Percentiles rank a stretch among this genome's conserved stretches.
Conservation (phyloP, 2,797 vertebrate species). For the Hippoglossus hippoglossus region DNA sequence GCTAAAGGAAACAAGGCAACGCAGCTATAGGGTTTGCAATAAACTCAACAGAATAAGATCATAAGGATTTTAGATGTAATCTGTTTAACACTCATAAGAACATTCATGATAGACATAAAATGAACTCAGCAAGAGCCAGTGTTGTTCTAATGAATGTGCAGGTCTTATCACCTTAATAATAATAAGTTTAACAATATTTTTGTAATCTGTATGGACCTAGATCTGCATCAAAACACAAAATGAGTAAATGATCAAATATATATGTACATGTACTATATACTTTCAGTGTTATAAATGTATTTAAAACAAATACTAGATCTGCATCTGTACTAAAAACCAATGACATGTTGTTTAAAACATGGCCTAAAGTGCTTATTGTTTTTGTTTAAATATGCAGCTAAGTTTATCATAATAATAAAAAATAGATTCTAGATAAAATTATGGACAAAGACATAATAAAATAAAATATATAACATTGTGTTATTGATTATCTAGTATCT, state of each 20-base stretch:
- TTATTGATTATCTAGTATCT: not conserved
- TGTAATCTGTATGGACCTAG: not conserved
- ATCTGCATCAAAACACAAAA: not conserved
- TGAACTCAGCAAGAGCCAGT: not conserved
- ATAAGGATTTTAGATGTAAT: conserved; percentile 28
- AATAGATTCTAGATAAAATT: not conserved
- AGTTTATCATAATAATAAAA: not conserved
- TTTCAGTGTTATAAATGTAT: too few species aligned
- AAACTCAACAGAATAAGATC: conserved; percentile 35
- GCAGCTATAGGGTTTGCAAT: conserved; percentile 22
- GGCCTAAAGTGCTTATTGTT: not conserved
- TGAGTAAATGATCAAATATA: not conserved
- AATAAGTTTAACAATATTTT: not conserved
- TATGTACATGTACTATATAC: too few species aligned
- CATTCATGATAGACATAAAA: not conserved
- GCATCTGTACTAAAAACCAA: not conserved
- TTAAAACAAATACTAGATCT: too few species aligned
- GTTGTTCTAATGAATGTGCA: not conserved
- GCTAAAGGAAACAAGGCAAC: conserved; percentile 23
- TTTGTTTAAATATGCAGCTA: not conserved
- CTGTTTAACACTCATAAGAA: conserved; percentile 31
- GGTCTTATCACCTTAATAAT: not conserved
- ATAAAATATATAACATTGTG: not conserved
- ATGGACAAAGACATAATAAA: not conserved
- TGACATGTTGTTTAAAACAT: too few species aligned